These are phyloP conservation scores for Mola mola DNA, from an alignment of 2,113 vertebrate genomes.

Conservation along the genomic window DNA sequence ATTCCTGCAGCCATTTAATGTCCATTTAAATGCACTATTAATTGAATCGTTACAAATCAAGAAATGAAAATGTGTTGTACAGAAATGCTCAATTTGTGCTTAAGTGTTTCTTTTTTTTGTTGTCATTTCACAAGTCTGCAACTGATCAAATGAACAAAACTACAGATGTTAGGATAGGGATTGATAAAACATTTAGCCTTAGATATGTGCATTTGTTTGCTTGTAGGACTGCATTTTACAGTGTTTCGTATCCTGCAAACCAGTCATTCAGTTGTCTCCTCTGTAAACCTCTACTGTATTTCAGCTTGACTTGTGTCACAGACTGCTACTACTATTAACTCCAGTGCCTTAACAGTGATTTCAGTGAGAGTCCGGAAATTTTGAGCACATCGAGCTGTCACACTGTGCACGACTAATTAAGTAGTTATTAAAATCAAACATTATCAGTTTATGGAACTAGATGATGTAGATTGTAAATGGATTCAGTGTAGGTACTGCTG, in stretches of 20 bases:
- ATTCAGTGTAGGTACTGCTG: constrained; percentile 1
- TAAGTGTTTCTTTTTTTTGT: not conserved
- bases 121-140: not conserved
- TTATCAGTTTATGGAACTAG: constrained; percentile 4
- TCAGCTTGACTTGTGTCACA: constrained; percentile 2
- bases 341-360: constrained; percentile 53
- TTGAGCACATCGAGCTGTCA: constrained; percentile 8
- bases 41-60: too few species aligned
- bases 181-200: constrained; percentile 10
- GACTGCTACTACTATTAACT: constrained; percentile 11
- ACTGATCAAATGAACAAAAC: too few species aligned
- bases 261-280: not conserved
- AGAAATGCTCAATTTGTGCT: constrained; percentile 25
- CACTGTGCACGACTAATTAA: constrained; percentile 6
- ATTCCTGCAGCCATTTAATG: too few species aligned
- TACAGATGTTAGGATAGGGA: too few species aligned
- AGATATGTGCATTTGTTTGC: constrained; percentile 16
- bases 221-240: constrained; percentile 16
- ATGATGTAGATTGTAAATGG: not conserved
- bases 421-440: constrained; percentile 7
- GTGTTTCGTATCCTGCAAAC: constrained; percentile 13
- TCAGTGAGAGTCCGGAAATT: not conserved
- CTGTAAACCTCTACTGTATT: too few species aligned
- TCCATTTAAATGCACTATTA: too few species aligned
- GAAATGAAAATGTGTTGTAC: constrained; percentile 31